Evolutionary conservation across 2,888 invertebrate species (phyloP), one percentile per base, ranked within the genome.

Genomic region (Acrobeloides nanus): DNA sequence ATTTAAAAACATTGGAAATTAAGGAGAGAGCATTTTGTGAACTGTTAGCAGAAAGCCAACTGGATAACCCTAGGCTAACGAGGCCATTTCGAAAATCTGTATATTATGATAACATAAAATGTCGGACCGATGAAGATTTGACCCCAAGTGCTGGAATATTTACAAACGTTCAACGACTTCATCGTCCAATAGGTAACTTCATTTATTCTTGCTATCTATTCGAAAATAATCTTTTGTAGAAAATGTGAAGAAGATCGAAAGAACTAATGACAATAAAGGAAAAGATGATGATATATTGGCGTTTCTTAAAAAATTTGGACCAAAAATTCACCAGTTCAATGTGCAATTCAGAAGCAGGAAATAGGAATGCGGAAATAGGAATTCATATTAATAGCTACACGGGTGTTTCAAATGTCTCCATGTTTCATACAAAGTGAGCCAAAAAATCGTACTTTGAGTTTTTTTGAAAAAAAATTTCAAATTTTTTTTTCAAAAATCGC

Each of bases 41-140:
- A 47, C 45, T 72, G 27, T 53, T 72, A 45, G 51, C 58, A 20
- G 72, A 71, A 46, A 66, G 59, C 29, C 72, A 72, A 50, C 59
- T 56, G 43, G 69, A 71, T 59, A 72, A 72, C 48, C 72, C 72
- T 21, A 52, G 62, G 17, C 51, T 68, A 43, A 72, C 72, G 72
- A 58, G 69, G 10, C 68, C 68, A 20, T 71, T 71, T 59, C 56
- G 57, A 41, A 62, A 64, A 29, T 68, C 70, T 21, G 62, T 62
- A 29, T 71, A 72, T 53, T 72, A 71, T 52, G 72, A 72, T 52
- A 65, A 64, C 21, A 68, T 72, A 38, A 55, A 59, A 20, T 72
- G 72, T 53, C 58, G 61, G 8, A 32, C 15, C 26, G 53, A 53
- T 7, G 51, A 29, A 24, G 54, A 51, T 27, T n/a, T n/a, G n/a